Base-by-base conservation (phyloP, 2,888 invertebrate genomes). In the Philopedon plagiatum region DNA sequence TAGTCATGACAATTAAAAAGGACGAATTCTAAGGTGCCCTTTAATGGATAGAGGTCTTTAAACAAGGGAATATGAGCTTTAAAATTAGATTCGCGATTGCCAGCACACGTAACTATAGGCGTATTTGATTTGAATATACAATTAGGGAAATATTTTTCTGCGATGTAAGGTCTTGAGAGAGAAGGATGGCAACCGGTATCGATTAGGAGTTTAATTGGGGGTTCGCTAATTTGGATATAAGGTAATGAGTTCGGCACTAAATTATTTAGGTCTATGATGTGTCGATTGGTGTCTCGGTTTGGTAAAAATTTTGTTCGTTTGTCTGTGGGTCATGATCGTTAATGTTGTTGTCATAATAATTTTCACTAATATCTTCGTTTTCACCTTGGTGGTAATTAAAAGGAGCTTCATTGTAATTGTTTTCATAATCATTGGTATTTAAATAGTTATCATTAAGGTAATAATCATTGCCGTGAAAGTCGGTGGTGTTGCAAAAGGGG, bases 1-100 rank as follows among this genome's bases (percentile, higher is more conserved):
- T 34, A 72, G 32, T 74, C 64, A 32, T 74, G 74, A 29, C 68
- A 74, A 34, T 61, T 54, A 32, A 46, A 72, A 13, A 71, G 41
- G 18, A 71, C 15, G 18, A 57, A 71, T 13, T 60, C n/a, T n/a
- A n/a, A n/a, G n/a, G n/a, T n/a, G n/a, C n/a, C n/a, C n/a, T n/a
- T n/a, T n/a, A n/a, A n/a, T n/a, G n/a, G n/a, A n/a, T n/a, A n/a
- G n/a, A n/a, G n/a, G n/a, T n/a, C n/a, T n/a, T n/a, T n/a, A n/a
- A n/a, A n/a, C n/a, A n/a, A n/a, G n/a, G n/a, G n/a, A n/a, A n/a
- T n/a, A n/a, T n/a, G n/a, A n/a, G n/a, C 70, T 44, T 71, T 70
- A 15, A 32, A 57, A 15, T 60, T 13, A 13, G 61, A n/a, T 44
- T 37, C 13, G 41, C 32, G 37, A 26, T 61, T 34, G 5, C 73